Evolutionary conservation across 2,113 vertebrate genomes (phyloP).

Genomic region (Rhynchomys soricoides): DNA sequence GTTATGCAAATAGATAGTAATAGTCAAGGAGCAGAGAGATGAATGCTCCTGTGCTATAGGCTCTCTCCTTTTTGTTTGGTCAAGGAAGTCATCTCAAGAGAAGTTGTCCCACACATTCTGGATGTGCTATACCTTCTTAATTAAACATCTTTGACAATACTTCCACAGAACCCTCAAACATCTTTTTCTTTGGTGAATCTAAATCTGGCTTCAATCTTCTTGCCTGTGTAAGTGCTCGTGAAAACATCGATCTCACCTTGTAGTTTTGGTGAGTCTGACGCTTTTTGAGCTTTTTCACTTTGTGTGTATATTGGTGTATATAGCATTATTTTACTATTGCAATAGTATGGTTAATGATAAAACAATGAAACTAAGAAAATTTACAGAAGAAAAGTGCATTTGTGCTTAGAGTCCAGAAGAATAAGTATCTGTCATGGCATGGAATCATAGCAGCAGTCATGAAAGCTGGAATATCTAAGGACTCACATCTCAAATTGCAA

Average conservation of each 20-base stretch:
- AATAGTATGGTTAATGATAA: background rate
- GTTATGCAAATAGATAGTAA: too few species aligned
- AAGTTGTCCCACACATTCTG: background rate
- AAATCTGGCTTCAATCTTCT: background rate
- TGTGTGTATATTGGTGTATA: background rate
- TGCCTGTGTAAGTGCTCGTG: background rate
- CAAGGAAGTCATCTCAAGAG: background rate
- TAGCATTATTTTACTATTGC: background rate
- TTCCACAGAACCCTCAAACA: background rate
- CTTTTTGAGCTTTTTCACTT: background rate
- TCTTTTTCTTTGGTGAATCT: background rate
- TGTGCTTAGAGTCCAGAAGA: background rate
- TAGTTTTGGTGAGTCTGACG: background rate
- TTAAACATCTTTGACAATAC: background rate
- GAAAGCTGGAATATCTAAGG: background rate
- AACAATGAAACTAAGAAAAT: background rate
- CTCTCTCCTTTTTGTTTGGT: background rate
- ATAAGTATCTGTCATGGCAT: background rate
- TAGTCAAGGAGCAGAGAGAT: background rate
- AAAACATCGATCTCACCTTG: background rate
- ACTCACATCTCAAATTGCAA: background rate
- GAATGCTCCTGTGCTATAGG: too few species aligned
- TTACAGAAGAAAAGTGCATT: background rate
- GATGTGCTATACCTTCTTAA: background rate
- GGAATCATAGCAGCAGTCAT: background rate